Evolutionary conservation across 2,113 vertebrate species (phyloP), one percentile per base, ranked within the genome.

Genomic region (Odocoileus hemionus): DNA sequence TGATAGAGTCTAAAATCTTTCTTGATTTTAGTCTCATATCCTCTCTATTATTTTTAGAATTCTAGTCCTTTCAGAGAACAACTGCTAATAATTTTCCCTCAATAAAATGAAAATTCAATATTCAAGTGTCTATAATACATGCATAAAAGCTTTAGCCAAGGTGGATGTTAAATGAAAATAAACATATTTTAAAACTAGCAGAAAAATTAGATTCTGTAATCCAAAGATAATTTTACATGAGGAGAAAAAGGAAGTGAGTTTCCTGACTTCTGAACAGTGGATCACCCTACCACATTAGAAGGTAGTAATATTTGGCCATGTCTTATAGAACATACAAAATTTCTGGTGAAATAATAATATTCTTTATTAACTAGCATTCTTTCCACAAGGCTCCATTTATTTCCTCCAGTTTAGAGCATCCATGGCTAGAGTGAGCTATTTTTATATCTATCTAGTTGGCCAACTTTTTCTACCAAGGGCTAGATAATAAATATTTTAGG

Each of bases 401-500:
- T 94, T 89, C 60, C 11, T 89, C 13, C 39, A 87, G 8, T 89
- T 39, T 93, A 79, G 14, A 92, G 39, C 3, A 39, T 30, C 8
- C 16, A 12, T 92, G 74, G 23, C 26, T 74, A 28, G 1, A 74
- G 19, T 30, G 58, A 94, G 8, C 60, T 95, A 67, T 82, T 92
- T 92, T 94, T 78, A 85, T 26, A 70, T 86, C 23, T 52, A 55
- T 23, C 30, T 90, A 90, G 39, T 47, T 87, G 39, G 39, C 13
- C 45, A 47, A 39, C 21, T 14, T 89, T 78, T 91, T 92, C 61
- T 52, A 2, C 83, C 60, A 94, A 96, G 7, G 25, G 14, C 5
- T n/a, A 70, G 45, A 85, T 93, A 91, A 82, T 93, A 82, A 84
- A 90, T 96, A 86, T 85, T 96, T 92, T 61, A 88, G 89, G 12